phyloP scores from a whole-genome alignment of 2,797 vertebrate species.

The Fundulus diaphanus region DNA sequence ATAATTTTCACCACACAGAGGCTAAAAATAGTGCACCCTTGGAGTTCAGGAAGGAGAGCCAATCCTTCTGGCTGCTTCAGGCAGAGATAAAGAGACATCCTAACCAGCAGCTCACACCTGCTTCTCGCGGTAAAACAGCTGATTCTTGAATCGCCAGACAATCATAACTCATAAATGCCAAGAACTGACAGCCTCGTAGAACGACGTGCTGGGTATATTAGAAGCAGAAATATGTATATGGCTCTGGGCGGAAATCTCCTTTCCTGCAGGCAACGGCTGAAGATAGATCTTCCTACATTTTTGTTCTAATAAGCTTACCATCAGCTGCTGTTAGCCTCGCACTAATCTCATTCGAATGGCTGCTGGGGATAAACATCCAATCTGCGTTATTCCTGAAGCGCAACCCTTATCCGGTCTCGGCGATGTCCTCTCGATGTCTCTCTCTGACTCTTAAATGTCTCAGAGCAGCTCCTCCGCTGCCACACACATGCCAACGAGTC shows the following conservation, averaged over 20 bases:
- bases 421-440: slow-evolving; percentile 20
- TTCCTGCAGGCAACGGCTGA: not conserved
- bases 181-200: not conserved
- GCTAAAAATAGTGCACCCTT: slow-evolving; percentile 64
- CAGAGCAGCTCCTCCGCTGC: slow-evolving; percentile 33
- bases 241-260: not conserved
- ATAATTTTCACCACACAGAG: slow-evolving; percentile 63
- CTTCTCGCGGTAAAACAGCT: slow-evolving; percentile 1
- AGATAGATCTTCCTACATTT: not conserved
- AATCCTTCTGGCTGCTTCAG: slow-evolving; percentile 28
- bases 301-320: slow-evolving; percentile 61
- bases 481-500: slow-evolving; percentile 30
- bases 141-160: slow-evolving; percentile 1
- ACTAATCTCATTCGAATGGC: slow-evolving; percentile 46
- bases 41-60: slow-evolving; percentile 10
- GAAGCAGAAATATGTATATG: not conserved
- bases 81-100: slow-evolving; percentile 32
- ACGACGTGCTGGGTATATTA: not conserved
- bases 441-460: slow-evolving; percentile 53
- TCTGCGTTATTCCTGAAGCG: slow-evolving; percentile 22
- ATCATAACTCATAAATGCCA: not conserved
- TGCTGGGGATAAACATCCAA: slow-evolving; percentile 37
- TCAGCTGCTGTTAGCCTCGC: slow-evolving; percentile 55
- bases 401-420: slow-evolving; percentile 19
- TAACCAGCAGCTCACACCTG: not conserved